Base-by-base conservation (phyloP, 2,888 invertebrate species). In the Ichneumoninae sp. region DNA sequence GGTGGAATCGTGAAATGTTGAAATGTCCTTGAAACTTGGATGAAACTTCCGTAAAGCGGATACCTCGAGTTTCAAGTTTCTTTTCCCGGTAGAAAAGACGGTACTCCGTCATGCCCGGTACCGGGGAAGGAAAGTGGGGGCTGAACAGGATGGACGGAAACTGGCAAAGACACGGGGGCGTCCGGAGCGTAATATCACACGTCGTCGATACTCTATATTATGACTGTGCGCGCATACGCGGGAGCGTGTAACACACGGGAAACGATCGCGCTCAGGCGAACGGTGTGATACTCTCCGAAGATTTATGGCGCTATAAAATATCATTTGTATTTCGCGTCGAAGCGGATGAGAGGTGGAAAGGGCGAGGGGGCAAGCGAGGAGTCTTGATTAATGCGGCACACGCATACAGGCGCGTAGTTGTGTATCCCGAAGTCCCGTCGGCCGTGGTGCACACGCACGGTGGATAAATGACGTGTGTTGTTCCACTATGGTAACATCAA, bases 291-390 rank as follows among this genome's bases (percentile, higher is more conserved):
- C 91, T 91, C 90, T 89, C 87, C 68, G 89, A 91, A 92, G 92
- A 94, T 93, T 94, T 94, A 93, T 93, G 91, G 89, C 88, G 90
- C 92, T 92, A 93, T 93, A 93, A 93, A 93, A 93, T 93, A 93
- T 93, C 93, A 93, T 94, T 94, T 93, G 93, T 93, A 94, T 92
- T 93, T 93, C 91, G 91, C 92, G 91, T 93, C 91, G 92, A 91
- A 90, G 91, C 90, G 90, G 89, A 90, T 90, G 89, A 40, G 69
- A 70, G 69, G 60, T 44, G 60, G 44, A 30, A 68, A 77, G 69
- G 65, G 77, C 70, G 54, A 44, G 33, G 60, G 72, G 57, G 65
- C 50, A 36, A 76, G 82, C 52, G 76, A 77, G 74, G 71, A 82
- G 80, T 71, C 90, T 91, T 92, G 93, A 93, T 93, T 93, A 93